Conservation (phyloP, 2,888 invertebrate species). For the Chromoteleia sp. region DNA sequence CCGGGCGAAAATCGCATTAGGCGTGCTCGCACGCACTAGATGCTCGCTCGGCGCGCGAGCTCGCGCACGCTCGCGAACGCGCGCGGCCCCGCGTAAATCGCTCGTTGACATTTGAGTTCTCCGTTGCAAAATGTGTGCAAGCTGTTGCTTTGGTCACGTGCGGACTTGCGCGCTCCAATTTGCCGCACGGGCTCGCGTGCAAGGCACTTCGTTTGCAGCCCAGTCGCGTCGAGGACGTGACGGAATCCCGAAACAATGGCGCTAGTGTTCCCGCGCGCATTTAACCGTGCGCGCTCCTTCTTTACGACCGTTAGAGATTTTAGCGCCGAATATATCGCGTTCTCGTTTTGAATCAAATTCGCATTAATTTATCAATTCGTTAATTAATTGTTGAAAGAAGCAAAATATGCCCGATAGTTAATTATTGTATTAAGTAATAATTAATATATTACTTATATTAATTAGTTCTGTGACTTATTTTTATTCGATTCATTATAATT, state of each 20-base stretch:
- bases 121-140: constrained; percentile 34
- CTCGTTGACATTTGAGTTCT: constrained; percentile 20
- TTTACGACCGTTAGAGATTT: neutral
- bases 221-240: constrained; percentile 40
- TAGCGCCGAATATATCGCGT: constrained; percentile 1
- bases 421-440: too few relatives aligned
- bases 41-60: constrained; percentile 35
- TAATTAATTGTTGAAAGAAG: too few relatives aligned
- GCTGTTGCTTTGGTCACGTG: constrained; percentile 41
- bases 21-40: too few relatives aligned
- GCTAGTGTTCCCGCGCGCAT: constrained; percentile 20
- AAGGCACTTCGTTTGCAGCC: constrained; percentile 20
- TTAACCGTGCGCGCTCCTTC: neutral
- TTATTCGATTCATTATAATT: too few relatives aligned
- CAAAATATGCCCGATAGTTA: too few relatives aligned
- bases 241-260: constrained; percentile 21
- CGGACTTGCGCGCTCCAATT: constrained; percentile 35
- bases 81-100: constrained; percentile 1
- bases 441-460: too few relatives aligned
- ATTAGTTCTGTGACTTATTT: too few relatives aligned
- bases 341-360: too few relatives aligned
- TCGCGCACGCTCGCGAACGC: neutral
- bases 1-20: too few relatives aligned
- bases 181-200: constrained; percentile 25
- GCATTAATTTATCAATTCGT: too few relatives aligned